phyloP scores from a whole-genome alignment of 1,140 invertebrate genomes.

The Aphis craccivora region DNA sequence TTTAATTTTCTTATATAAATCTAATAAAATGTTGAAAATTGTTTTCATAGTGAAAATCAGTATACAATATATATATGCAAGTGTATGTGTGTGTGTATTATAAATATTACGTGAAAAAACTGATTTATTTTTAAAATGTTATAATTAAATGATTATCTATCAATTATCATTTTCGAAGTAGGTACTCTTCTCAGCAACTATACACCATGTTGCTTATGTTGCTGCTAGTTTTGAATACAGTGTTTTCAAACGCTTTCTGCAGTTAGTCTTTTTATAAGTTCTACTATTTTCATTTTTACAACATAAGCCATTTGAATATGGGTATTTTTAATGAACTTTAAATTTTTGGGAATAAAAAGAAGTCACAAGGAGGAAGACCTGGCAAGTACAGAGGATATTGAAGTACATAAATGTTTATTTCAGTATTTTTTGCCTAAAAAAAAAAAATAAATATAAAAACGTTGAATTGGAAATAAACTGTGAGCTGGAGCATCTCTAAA shows the following conservation, averaged over 20 bases:
- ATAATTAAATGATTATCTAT: neutral
- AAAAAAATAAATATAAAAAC: too few relatives aligned
- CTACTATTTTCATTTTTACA: conserved; percentile 60
- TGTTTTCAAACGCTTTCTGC: neutral
- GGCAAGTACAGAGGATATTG: conserved; percentile 64
- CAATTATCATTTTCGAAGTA: neutral
- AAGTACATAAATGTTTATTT: too few relatives aligned
- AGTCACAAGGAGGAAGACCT: conserved; percentile 64
- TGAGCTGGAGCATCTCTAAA: too few relatives aligned
- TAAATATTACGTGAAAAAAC: neutral
- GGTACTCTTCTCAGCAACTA: neutral
- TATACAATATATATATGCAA: neutral
- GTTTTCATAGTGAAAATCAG: neutral
- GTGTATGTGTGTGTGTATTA: too few relatives aligned
- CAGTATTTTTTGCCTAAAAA: too few relatives aligned
- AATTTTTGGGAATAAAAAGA: conserved; percentile 63
- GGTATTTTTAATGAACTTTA: conserved; percentile 62
- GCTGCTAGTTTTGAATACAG: neutral
- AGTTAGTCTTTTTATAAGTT: neutral
- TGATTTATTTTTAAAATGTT: neutral
- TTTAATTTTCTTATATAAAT: neutral
- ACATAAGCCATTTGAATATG: conserved; percentile 61
- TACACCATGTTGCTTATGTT: neutral
- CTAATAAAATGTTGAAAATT: neutral
- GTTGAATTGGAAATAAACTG: too few relatives aligned